Base-by-base conservation (phyloP, 53 echinoderm and acorn worm species). In the Antedon mediterranea region DNA sequence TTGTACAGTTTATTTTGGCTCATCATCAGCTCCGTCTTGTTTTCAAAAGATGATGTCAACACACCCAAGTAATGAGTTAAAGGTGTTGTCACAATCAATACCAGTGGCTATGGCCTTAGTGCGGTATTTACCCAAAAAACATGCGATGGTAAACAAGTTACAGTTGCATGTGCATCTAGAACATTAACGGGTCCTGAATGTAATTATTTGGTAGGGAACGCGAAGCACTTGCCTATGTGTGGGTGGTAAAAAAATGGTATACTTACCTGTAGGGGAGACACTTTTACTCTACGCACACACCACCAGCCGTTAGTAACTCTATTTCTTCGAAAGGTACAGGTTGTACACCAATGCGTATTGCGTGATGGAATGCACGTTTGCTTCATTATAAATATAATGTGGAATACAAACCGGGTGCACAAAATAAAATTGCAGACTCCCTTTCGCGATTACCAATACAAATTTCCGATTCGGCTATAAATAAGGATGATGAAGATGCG, bases 11-110 rank as follows among this genome's bases (percentile, higher is more conserved):
- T 85, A 85, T 80, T 87, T 87, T 70, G 87, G 90, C 2, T 77
- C 90, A 31, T 81, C 87, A 41, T 90, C 90, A 3, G 85, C 90
- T 34, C 85, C 90, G 9, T 81, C 87, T 2, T 76, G 84, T 31
- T 87, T 90, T 30, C 87, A 90, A 44, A 90, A 90, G 31, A 78
- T 87, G 75, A 87, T 87, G 89, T 33, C 78, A 30, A 71, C 27
- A n/a, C 14, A 81, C 87, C 9, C n/a, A n/a, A n/a, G n/a, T n/a
- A n/a, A n/a, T n/a, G n/a, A n/a, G n/a, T 34, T 90, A 83, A 85
- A 26, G 27, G n/a, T 18, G 27, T 71, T 70, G 77, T 81, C 32
- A 85, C 85, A 29, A 85, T 85, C 0, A 85, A 85, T 78, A 85
- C 85, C 13, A 80, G 73, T 14, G 31, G 30, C 6, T 85, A 85